phyloP scores from a whole-genome alignment of 2,113 vertebrate species.

The Menidia beryllina region DNA sequence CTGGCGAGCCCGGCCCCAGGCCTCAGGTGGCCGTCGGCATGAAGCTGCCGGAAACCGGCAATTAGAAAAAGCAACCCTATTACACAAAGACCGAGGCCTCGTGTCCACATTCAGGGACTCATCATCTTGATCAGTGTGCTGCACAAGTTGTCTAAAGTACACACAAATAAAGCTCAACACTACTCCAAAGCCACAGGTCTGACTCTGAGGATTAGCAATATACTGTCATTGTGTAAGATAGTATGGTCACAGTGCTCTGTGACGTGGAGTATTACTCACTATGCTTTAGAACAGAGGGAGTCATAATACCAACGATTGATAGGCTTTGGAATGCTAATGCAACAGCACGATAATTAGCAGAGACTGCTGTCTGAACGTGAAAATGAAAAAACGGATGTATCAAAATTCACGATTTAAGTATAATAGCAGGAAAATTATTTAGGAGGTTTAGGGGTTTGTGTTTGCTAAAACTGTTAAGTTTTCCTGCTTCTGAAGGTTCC shows the following conservation, averaged over 20 bases:
- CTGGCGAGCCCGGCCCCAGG: neutral
- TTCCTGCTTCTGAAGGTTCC: neutral
- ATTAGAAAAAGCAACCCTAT: neutral
- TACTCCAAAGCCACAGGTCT: neutral
- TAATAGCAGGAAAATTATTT: neutral
- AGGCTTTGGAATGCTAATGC: neutral
- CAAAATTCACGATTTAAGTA: neutral
- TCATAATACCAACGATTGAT: conserved; percentile 6
- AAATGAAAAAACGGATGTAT: neutral
- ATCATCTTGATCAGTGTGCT: neutral
- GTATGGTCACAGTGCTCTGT: neutral
- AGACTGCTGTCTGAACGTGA: neutral
- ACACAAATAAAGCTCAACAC: neutral
- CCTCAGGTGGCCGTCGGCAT: conserved; percentile 5
- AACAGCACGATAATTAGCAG: neutral
- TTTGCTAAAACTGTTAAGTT: no score
- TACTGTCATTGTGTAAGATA: neutral
- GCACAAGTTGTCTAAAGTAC: neutral
- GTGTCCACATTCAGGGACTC: neutral
- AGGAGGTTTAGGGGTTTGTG: neutral
- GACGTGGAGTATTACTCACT: neutral
- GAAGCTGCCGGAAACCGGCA: conserved; percentile 21
- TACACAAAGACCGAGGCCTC: neutral
- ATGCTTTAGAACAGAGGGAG: neutral
- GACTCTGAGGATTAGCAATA: neutral